These are phyloP conservation scores for Ophion slaviceki DNA, from an alignment of 2,888 invertebrate species.

Conservation along the genomic window DNA sequence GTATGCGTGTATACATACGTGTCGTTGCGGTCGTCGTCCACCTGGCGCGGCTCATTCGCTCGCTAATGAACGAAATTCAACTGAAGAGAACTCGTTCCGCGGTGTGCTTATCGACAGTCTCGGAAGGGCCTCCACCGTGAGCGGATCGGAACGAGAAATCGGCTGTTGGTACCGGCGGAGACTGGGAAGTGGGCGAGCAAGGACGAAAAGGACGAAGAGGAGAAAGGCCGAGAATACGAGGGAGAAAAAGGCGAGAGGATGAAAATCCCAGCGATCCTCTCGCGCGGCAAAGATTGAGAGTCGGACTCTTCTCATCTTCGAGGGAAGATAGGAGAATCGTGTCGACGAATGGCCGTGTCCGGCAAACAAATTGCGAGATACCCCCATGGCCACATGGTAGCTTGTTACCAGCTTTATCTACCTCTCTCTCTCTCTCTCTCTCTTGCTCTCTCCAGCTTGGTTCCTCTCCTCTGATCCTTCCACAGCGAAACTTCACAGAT, in stretches of 20 bases:
- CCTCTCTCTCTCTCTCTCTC: conserved; percentile 46
- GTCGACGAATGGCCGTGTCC: conserved; percentile 82
- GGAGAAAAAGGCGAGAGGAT: conserved; percentile 45
- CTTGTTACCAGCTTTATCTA: conserved; percentile 74
- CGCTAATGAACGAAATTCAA: conserved; percentile 80
- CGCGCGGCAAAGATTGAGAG: conserved; percentile 56
- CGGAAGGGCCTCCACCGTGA: conserved; percentile 68
- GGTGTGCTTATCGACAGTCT: conserved; percentile 78
- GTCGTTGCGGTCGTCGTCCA: conserved; percentile 71
- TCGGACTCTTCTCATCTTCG: conserved; percentile 71
- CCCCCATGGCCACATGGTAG: conserved; percentile 78
- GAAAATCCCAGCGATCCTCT: conserved; percentile 62
- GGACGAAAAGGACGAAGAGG: conserved; percentile 56
- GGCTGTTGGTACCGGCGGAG: conserved; percentile 29
- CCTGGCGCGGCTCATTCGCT: conserved; percentile 70
- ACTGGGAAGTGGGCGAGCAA: conserved; percentile 39
- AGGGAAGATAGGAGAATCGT: conserved; percentile 80
- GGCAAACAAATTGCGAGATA: conserved; percentile 83
- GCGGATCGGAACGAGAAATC: conserved; percentile 65
- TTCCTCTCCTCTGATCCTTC: conserved; percentile 41
- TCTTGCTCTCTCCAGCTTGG: conserved; percentile 17
- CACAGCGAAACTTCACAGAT: conserved; percentile 37
- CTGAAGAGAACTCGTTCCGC: conserved; percentile 76
- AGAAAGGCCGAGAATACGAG: conserved; percentile 28
- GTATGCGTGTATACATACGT: neutral